Base-by-base conservation (phyloP, 2,888 invertebrate genomes). In the Noctua janthe region DNA sequence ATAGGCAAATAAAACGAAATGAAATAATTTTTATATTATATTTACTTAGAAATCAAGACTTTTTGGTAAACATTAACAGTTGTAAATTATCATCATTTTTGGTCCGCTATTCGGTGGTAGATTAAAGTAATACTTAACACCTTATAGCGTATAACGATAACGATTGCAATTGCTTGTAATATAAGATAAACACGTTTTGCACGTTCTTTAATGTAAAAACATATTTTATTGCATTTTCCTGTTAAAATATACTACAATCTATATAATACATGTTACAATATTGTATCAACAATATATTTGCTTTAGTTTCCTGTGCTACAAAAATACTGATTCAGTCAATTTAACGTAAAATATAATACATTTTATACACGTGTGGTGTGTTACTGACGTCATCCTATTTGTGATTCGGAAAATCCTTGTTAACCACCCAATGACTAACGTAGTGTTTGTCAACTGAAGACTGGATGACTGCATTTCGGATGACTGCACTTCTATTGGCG, bases 251-350 rank as follows among this genome's bases (percentile, higher is more conserved):
- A 74, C 49, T 67, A 78, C 51, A 71, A 75, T 73, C 49, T 85
- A 74, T 85, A 67, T 72, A 70, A 56, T 75, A 81, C 67, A 59
- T 72, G 67, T 74, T 71, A 72, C 64, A 78, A 78, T 76, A 81
- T 70, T 59, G 72, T 76, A 66, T 62, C 39, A 67, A 77, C 72
- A 79, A 66, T 84, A 73, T 80, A 35, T 87, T 86, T 78, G 84
- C 79, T 72, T 78, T 80, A 75, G 74, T 84, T 86, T 80, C 88
- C 82, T 87, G 83, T 80, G 71, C 71, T 78, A 80, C 78, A 83
- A 87, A 88, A 89, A 89, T 89, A 89, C 89, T 89, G 89, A 88
- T 88, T 86, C 83, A 86, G 88, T 84, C 78, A 82, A 83, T 82
- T 85, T 84, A 79, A 82, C 70, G 83, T 81, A 78, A 88, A 74